phyloP scores from a whole-genome alignment of 1,140 invertebrate species.

The Ganaspis sp. region DNA sequence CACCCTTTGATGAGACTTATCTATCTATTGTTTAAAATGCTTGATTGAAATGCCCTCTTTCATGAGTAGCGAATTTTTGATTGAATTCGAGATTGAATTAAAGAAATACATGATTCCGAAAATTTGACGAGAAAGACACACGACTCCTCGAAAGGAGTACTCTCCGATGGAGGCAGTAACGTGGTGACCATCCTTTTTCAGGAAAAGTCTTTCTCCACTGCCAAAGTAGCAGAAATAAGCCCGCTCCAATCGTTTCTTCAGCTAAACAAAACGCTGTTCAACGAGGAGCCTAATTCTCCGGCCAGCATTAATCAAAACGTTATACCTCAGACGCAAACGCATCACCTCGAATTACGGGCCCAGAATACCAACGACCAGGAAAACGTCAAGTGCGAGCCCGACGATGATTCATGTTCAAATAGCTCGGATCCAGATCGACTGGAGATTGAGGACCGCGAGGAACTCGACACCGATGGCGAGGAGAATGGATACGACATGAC shows the following conservation, averaged over 20 bases:
- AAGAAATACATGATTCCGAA: too few species aligned
- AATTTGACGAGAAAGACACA: constrained; percentile 37
- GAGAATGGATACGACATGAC: constrained; percentile 75
- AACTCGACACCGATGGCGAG: constrained; percentile 68
- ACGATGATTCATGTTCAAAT: constrained; percentile 75
- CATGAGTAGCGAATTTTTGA: too few species aligned
- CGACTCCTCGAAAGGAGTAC: constrained; percentile 34
- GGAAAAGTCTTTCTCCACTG: constrained; percentile 73
- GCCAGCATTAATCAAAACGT: constrained; percentile 74
- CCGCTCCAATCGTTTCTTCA: constrained; percentile 71
- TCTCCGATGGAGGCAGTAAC: constrained; percentile 18
- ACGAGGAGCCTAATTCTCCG: constrained; percentile 71
- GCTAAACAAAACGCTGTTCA: constrained; percentile 72
- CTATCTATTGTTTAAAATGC: too few species aligned
- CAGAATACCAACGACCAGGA: constrained; percentile 59
- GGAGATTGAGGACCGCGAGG: constrained; percentile 75
- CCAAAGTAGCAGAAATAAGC: constrained; percentile 70
- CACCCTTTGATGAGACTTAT: too few species aligned
- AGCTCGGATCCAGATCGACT: constrained; percentile 78
- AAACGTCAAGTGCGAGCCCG: constrained; percentile 69
- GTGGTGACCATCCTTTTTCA: constrained; percentile 46
- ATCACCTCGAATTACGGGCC: constrained; percentile 65
- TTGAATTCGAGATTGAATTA: too few species aligned
- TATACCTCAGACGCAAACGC: constrained; percentile 71
- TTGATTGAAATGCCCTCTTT: too few species aligned